A percentile compares a stretch with the other conserved stretches of the same genome.
phyloP scores from a whole-genome alignment of 2,797 vertebrate genomes.

The Hirundo rustica region DNA sequence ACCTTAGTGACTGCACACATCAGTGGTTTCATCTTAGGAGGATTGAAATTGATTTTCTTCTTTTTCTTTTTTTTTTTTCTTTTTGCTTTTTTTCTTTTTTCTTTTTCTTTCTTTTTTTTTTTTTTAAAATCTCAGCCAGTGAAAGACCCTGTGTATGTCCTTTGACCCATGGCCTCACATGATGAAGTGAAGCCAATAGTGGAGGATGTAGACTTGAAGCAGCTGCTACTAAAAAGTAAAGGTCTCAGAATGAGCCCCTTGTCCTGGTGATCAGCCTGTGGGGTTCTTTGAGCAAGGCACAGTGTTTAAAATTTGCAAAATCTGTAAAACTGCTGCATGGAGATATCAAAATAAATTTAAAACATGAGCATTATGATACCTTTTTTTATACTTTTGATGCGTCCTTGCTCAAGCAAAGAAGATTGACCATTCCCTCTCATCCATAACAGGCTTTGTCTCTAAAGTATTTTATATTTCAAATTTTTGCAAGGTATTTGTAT shows the following conservation, averaged over 20 bases:
- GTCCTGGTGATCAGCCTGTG: not conserved
- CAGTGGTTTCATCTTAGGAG: conserved; percentile 67
- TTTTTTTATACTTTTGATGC: not conserved
- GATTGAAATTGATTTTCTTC: conserved; percentile 72
- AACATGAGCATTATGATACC: not conserved
- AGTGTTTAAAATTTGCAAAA: not conserved
- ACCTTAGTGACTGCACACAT: conserved; percentile 57
- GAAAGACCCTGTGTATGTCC: conserved; percentile 48
- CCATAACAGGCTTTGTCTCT: not conserved
- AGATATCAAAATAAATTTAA: not conserved
- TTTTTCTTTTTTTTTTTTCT: not conserved
- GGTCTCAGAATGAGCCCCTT: not conserved
- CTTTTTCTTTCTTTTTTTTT: not conserved
- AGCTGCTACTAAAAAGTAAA: not conserved
- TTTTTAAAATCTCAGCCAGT: conserved; percentile 14
- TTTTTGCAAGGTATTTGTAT: not conserved
- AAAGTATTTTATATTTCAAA: not conserved
- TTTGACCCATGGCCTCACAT: conserved; percentile 54
- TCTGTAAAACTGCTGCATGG: not conserved
- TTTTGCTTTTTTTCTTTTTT: not conserved
- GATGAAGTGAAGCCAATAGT: conserved; percentile 55
- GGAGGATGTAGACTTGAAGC: conserved; percentile 28
- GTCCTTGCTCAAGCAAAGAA: not conserved
- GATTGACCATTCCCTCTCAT: not conserved
- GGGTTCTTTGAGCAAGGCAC: not conserved